These are phyloP conservation scores for Teleopsis dalmanni DNA, from an alignment of 1,140 invertebrate species.

Conservation along the genomic window DNA sequence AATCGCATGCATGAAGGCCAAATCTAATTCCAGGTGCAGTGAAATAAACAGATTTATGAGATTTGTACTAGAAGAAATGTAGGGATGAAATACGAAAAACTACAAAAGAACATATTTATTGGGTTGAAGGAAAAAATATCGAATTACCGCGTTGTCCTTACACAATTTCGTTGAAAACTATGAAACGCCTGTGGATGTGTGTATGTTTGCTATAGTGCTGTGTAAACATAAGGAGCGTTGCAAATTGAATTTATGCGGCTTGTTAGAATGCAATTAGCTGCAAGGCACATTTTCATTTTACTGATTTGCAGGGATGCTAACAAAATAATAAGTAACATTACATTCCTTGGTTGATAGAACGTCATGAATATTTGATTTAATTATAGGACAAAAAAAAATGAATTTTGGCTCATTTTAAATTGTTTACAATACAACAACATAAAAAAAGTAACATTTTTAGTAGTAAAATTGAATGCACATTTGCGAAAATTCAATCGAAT, in stretches of 20 bases:
- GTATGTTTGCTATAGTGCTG: not conserved
- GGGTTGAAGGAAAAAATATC: slow-evolving; percentile 3
- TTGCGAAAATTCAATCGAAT: too few species aligned
- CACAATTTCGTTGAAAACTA: not conserved
- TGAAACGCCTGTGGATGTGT: not conserved
- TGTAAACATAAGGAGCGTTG: slow-evolving; percentile 19
- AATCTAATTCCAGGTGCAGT: slow-evolving; percentile 13
- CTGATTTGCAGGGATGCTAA: not conserved
- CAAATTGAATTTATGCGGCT: slow-evolving; percentile 37
- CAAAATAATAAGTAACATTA: too few species aligned
- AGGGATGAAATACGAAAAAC: too few species aligned
- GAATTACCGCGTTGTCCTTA: slow-evolving; percentile 5
- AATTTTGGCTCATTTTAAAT: too few species aligned
- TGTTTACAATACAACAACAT: too few species aligned
- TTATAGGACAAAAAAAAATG: too few species aligned
- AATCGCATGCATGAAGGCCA: slow-evolving; percentile 4
- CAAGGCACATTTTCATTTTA: slow-evolving; percentile 17
- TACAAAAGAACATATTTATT: not conserved
- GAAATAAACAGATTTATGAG: slow-evolving; percentile 8
- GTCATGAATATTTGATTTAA: too few species aligned
- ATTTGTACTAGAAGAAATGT: too few species aligned
- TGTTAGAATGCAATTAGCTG: slow-evolving; percentile 42
- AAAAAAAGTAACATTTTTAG: too few species aligned
- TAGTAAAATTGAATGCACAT: too few species aligned
- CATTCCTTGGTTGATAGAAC: too few species aligned